phyloP scores from a whole-genome alignment of 37 sponge, comb jelly and placozoan species.

The Aphrocallistes beatrix region DNA sequence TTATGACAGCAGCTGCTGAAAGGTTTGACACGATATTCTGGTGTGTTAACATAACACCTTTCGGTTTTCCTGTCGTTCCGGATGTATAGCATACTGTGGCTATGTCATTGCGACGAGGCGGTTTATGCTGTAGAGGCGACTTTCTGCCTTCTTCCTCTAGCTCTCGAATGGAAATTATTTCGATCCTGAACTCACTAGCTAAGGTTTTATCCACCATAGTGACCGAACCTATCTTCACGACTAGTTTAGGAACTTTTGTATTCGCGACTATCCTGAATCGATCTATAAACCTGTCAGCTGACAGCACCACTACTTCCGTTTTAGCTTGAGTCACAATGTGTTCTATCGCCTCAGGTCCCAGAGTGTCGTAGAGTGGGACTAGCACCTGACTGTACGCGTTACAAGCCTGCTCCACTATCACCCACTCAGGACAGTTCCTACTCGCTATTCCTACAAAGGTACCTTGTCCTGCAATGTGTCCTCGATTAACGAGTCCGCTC shows the following conservation, averaged over 20 bases:
- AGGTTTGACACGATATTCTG: constrained; percentile 38
- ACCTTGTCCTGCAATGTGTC: constrained; percentile 55
- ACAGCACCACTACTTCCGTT: constrained; percentile 8
- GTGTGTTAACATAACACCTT: constrained; percentile 84
- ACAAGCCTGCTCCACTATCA: constrained; percentile 61
- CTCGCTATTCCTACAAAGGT: constrained; percentile 70
- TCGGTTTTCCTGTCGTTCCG: constrained; percentile 84
- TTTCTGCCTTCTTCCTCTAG: background rate
- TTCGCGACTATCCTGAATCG: background rate
- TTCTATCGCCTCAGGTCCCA: constrained; percentile 77
- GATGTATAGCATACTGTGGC: constrained; percentile 89
- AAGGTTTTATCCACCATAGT: background rate
- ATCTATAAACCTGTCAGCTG: background rate
- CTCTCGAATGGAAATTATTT: background rate
- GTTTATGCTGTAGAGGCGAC: background rate
- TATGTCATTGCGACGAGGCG: constrained; percentile 45
- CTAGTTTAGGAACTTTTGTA: background rate
- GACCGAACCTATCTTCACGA: background rate
- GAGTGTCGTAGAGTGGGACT: constrained; percentile 94
- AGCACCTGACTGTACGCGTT: constrained; percentile 62
- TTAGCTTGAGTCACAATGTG: constrained; percentile 77
- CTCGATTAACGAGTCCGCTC: constrained; percentile 53
- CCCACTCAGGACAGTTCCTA: constrained; percentile 75
- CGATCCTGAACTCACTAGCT: background rate
- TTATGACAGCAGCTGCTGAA: constrained; percentile 18